phyloP scores from a whole-genome alignment of 2,113 vertebrate species.

The Brachyhypopomus occidentalis region DNA sequence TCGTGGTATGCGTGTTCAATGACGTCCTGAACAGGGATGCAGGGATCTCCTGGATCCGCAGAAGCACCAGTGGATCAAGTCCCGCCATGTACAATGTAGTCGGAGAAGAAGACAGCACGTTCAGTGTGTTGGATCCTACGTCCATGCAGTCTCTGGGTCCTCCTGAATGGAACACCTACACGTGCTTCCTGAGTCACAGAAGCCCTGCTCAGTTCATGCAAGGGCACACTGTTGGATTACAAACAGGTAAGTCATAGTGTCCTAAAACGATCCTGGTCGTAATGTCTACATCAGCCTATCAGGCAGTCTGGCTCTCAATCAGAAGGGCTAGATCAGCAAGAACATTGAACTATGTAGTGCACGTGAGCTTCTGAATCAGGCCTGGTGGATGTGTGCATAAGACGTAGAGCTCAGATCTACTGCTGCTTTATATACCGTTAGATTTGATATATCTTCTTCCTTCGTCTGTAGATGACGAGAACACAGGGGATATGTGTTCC shows the following conservation, averaged over 20 bases:
- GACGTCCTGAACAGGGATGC: conserved; percentile 67
- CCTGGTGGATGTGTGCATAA: no score
- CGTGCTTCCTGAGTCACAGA: conserved; percentile 67
- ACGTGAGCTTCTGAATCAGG: no score
- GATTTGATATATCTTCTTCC: conserved; percentile 28
- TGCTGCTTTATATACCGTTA: not conserved
- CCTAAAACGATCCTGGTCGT: not conserved
- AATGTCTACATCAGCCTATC: not conserved
- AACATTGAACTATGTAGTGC: not conserved
- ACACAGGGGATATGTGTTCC: conserved; percentile 39
- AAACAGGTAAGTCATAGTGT: conserved; percentile 30
- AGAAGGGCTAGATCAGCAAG: no score
- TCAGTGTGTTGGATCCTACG: conserved; percentile 17
- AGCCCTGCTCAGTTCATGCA: conserved; percentile 47
- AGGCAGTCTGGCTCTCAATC: no score
- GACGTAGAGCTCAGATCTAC: not conserved
- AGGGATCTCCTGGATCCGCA: conserved; percentile 69
- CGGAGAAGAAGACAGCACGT: conserved; percentile 49
- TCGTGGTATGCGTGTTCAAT: conserved; percentile 74
- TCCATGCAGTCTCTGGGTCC: conserved; percentile 67
- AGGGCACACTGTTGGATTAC: conserved; percentile 41
- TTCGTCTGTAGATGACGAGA: conserved; percentile 17
- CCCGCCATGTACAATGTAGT: conserved; percentile 48
- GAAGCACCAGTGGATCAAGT: conserved; percentile 10
- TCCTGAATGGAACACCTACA: conserved; percentile 68